Evolutionary conservation across 2,888 invertebrate species (phyloP).

Genomic region (Conus canariensis): DNA sequence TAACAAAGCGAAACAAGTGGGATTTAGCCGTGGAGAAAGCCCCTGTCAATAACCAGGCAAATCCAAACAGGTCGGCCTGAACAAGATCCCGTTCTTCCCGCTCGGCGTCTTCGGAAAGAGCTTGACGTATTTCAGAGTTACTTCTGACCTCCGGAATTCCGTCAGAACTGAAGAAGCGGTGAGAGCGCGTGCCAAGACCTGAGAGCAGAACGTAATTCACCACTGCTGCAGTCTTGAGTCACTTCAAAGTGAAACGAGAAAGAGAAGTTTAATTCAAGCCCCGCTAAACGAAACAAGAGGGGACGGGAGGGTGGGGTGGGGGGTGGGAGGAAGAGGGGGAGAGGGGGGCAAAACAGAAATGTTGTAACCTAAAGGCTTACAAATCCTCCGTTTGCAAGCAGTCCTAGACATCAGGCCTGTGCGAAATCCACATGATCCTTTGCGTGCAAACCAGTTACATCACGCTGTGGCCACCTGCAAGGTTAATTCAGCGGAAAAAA

Average conservation of each 20-base stretch:
- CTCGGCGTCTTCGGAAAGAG: background rate
- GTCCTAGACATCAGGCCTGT: background rate
- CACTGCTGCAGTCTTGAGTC: too few relatives aligned
- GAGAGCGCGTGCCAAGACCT: slow-evolving; percentile 14
- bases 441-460: background rate
- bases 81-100: background rate
- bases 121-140: background rate
- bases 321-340: too few relatives aligned
- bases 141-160: background rate
- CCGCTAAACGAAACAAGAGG: too few relatives aligned
- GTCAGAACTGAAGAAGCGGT: background rate
- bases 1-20: slow-evolving; percentile 15
- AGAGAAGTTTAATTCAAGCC: too few relatives aligned
- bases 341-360: too few relatives aligned
- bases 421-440: background rate
- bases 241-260: too few relatives aligned
- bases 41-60: background rate
- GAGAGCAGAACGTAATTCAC: background rate
- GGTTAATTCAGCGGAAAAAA: background rate
- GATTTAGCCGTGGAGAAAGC: background rate
- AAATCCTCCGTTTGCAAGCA: background rate
- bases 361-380: too few relatives aligned
- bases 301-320: too few relatives aligned
- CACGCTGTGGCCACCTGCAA: background rate
- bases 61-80: background rate